Conservation (phyloP, 2,797 vertebrate species). For the Taeniopygia guttata region DNA sequence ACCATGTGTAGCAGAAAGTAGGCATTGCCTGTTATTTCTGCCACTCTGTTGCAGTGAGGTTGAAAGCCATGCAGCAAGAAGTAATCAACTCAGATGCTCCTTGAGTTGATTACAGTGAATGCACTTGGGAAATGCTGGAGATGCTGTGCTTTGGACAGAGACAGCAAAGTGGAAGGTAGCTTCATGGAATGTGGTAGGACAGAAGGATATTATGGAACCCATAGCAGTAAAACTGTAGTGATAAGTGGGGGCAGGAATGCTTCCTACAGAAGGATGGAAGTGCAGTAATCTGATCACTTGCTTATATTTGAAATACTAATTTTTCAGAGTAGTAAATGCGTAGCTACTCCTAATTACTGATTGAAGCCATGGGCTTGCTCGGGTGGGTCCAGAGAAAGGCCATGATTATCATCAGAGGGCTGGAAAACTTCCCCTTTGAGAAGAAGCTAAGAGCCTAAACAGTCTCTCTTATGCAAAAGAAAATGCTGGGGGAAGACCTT, state of each 20-base stretch:
- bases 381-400: background rate
- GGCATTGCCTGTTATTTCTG: background rate
- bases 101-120: background rate
- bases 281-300: background rate
- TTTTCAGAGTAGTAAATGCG: background rate
- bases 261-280: background rate
- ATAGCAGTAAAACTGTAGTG: background rate
- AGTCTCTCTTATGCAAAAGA: background rate
- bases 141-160: background rate
- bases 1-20: background rate
- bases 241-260: background rate
- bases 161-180: background rate
- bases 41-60: background rate
- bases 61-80: background rate
- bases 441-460: background rate
- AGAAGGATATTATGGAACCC: background rate
- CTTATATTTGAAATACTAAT: background rate
- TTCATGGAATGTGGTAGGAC: background rate
- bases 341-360: background rate
- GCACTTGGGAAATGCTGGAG: background rate
- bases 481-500: background rate
- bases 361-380: background rate
- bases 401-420: fast-evolving
- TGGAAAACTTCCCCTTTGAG: background rate
- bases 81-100: background rate